Conservation (phyloP, 2,888 invertebrate species). For the Plebejus anna region DNA sequence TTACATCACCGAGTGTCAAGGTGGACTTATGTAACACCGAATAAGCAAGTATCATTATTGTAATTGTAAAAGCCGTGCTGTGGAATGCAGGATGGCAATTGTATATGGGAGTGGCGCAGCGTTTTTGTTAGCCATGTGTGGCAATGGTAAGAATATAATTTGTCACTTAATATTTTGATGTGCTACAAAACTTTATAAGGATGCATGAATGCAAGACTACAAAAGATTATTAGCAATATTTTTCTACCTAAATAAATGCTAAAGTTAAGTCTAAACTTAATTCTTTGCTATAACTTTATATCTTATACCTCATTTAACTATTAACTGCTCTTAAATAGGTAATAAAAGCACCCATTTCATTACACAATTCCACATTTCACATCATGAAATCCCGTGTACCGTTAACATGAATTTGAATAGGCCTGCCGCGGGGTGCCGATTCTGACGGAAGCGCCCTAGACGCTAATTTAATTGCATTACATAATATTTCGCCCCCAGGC, state of each 20-base stretch:
- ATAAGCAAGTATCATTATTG: background rate
- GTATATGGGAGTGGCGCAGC: background rate
- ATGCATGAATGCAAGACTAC: no score
- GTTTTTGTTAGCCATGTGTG: background rate
- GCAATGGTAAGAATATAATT: no score
- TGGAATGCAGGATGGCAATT: background rate
- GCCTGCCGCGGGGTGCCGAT: background rate
- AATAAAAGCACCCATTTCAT: background rate
- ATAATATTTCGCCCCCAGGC: background rate
- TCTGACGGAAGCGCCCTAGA: slow-evolving; percentile 23
- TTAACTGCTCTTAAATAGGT: background rate
- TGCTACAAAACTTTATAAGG: no score
- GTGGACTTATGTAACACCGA: slow-evolving; percentile 12
- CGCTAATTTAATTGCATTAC: slow-evolving; percentile 17
- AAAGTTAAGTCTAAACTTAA: background rate
- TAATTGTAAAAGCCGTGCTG: background rate
- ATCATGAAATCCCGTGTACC: background rate
- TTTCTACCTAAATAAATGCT: no score
- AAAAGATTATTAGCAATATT: no score
- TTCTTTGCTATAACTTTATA: background rate
- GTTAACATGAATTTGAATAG: slow-evolving; percentile 15
- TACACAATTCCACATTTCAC: background rate
- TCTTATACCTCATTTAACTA: background rate
- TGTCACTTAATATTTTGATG: no score
- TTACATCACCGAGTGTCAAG: slow-evolving; percentile 23